Base-by-base conservation (phyloP, 2,113 vertebrate species). In the Rallus limicola region DNA sequence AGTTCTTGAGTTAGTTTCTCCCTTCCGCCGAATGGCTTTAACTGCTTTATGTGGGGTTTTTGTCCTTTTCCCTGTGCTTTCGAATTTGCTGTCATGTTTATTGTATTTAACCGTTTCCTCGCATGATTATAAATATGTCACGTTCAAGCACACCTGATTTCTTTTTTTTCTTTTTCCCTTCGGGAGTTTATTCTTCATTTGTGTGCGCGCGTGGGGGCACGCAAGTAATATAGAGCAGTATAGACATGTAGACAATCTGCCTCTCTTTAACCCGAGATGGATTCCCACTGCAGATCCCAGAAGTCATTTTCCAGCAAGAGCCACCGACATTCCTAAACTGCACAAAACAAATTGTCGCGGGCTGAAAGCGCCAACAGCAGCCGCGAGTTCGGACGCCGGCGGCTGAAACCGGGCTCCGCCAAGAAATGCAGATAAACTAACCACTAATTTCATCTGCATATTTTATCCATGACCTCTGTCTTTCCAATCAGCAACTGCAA, bases 1-100 rank as follows among this genome's bases (percentile, higher is more conserved):
- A 98, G 98, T 95, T 97, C 96, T 98, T 97, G 98, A 98, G 98
- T 98, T 96, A 97, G 90, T 96, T 98, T 98, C 95, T 96, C 89
- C 70, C 44, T 94, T 87, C 93, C 18, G 18, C 63, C 96, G 92
- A 95, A 90, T 4, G 68, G 83, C 79, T 97, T 91, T 82, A 93
- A 85, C 84, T 50, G 96, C 75, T 96, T 86, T 79, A 3, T 40
- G 31, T 11, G 79, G n/a, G 77, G 63, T 0, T 58, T 89, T 75
- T 88, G 86, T 78, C 59, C 89, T 31, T 96, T 92, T 90, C 78
- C 86, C 82, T 76, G 88, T 38, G 63, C 78, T 90, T 90, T 90
- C 67, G 80, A 95, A 95, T 93, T 90, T 95, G 93, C 96, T 90
- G 83, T 95, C 95, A 16, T 92, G 82, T 96, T 97, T 96, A 94